Base-by-base conservation (phyloP, 2,888 invertebrate genomes). In the Calephelis perditalis region DNA sequence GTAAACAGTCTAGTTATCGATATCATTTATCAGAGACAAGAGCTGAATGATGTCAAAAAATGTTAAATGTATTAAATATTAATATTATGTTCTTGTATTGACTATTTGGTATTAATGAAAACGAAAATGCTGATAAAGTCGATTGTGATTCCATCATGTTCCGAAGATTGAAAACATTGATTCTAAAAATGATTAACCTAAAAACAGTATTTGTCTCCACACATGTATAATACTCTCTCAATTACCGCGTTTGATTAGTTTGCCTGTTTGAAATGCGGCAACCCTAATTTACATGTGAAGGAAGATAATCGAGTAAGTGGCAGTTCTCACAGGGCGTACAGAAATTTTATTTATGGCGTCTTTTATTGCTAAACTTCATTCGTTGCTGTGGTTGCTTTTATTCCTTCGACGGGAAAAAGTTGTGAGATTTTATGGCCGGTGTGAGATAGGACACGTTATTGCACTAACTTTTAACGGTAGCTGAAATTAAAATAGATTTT, bases 351-450 rank as follows among this genome's bases (percentile, higher is more conserved):
- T 90, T 89, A 89, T 88, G 82, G 79, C 74, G 78, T 83, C 78
- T 82, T 90, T 90, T 90, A 90, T 90, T 84, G 87, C 85, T 78
- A 79, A 90, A 90, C 87, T 90, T 89, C 86, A 88, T 84, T 86
- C 89, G 81, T 79, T 82, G 82, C 85, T 86, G 90, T 78, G 88
- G 90, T 87, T 77, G 85, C 84, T 82, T 86, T 87, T 89, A 88
- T 88, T 84, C 84, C 77, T 86, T 82, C 79, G 80, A 82, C 81
- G 82, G 76, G 86, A 82, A 87, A 88, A 89, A 89, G 86, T 90
- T 88, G 84, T 68, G 76, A 80, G 84, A 77, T 83, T 89, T 89
- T 89, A 89, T 89, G 83, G 76, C 84, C 86, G 84, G 87, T 86
- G 86, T 83, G 89, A 87, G 84, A 86, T 87, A 86, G 86, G 84